These are phyloP conservation scores for Alviniconcha marisindica DNA, from an alignment of 1,140 invertebrate species.

Conservation along the genomic window DNA sequence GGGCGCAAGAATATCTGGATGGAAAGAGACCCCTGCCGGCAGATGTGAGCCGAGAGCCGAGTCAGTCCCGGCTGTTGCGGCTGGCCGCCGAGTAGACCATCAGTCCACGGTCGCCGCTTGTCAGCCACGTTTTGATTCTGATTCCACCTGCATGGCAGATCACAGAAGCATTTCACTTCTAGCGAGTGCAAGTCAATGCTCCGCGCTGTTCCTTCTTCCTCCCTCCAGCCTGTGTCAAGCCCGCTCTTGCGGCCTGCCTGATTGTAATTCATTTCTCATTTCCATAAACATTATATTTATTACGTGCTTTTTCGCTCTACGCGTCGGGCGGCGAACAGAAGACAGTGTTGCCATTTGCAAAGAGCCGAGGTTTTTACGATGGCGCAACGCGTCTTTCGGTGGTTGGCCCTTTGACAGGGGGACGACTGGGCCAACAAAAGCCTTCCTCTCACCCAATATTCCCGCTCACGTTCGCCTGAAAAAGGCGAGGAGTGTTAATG, in stretches of 20 bases:
- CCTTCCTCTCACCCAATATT: constrained; percentile 29
- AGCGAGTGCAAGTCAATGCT: neutral
- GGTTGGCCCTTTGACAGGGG: constrained; percentile 15
- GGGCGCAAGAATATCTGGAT: too few species aligned
- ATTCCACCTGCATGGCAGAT: too few species aligned
- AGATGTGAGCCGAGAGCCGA: too few species aligned
- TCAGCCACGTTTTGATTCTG: too few species aligned
- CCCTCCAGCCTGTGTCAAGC: neutral
- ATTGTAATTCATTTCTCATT: constrained; percentile 39
- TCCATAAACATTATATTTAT: constrained; percentile 43
- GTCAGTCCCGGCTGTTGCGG: too few species aligned
- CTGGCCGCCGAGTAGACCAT: too few species aligned
- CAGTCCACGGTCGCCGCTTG: too few species aligned
- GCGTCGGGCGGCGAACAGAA: constrained; percentile 1
- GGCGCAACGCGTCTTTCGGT: constrained; percentile 31
- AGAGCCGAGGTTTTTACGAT: constrained; percentile 22
- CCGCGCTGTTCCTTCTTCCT: neutral
- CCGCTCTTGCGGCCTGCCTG: constrained; percentile 13
- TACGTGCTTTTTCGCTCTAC: constrained; percentile 31
- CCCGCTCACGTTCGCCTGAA: constrained; percentile 26
- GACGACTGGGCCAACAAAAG: constrained; percentile 28
- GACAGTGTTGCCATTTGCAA: neutral
- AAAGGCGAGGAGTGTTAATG: constrained; percentile 40
- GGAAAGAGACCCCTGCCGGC: too few species aligned
- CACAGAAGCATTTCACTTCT: too few species aligned